Evolutionary conservation across 1,140 invertebrate species (phyloP).

Genomic region (Cyclargus thomasi): DNA sequence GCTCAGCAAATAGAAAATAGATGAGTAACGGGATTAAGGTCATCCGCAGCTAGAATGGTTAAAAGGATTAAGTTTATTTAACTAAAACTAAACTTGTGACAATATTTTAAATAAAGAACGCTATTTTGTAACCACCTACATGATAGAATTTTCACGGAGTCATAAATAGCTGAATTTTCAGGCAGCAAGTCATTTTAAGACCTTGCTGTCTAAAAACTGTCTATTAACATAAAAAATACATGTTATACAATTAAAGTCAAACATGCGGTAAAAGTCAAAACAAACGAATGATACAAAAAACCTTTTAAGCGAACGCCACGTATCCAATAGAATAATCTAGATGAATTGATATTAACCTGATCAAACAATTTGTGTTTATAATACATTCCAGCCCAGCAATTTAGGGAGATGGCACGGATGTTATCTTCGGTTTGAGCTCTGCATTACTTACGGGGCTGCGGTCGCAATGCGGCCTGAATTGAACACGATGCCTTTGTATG

Average conservation of each 20-base stretch:
- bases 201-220: too few relatives aligned
- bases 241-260: too few relatives aligned
- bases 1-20: slow-evolving; percentile 50
- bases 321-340: background rate
- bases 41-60: slow-evolving; percentile 19
- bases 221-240: too few relatives aligned
- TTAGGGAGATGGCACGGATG: slow-evolving; percentile 26
- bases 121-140: too few relatives aligned
- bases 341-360: background rate
- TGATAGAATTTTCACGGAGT: too few relatives aligned
- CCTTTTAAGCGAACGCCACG: too few relatives aligned
- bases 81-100: background rate
- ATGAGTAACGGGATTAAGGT: slow-evolving; percentile 50
- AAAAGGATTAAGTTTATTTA: slow-evolving; percentile 8
- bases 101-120: background rate
- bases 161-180: too few relatives aligned
- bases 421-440: slow-evolving; percentile 28
- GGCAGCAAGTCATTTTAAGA: too few relatives aligned
- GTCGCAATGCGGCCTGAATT: slow-evolving; percentile 39
- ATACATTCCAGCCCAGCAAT: background rate
- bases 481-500: slow-evolving; percentile 19
- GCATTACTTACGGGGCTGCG: slow-evolving; percentile 23
- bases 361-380: slow-evolving; percentile 1
- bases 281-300: too few relatives aligned
- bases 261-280: background rate